Percentiles rank a stretch among this genome's conserved stretches.
Evolutionary conservation across 35 echinoderm and acorn worm genomes (phyloP).

Genomic region (Acanthaster planci): DNA sequence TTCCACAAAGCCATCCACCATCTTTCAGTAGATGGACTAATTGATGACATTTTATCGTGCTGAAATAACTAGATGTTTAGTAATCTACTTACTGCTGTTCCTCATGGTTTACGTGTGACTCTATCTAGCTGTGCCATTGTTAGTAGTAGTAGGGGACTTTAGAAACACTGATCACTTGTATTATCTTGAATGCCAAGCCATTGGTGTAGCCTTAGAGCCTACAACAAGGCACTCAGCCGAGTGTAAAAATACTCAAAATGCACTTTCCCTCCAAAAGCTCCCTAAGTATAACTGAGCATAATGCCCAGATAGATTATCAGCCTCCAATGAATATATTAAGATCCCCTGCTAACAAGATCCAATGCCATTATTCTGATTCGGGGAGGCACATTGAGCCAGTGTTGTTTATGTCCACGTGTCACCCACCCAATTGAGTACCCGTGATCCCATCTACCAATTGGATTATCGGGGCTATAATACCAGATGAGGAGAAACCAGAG

Average conservation of each 20-base stretch:
- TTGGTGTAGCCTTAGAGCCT: neutral
- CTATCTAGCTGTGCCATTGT: no score
- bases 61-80: no score
- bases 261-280: neutral
- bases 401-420: constrained; percentile 28
- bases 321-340: constrained; percentile 24
- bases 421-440: constrained; percentile 17
- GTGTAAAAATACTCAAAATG: constrained; percentile 19
- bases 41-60: no score
- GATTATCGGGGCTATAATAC: constrained; percentile 3
- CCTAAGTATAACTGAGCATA: neutral
- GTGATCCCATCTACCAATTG: constrained; percentile 22
- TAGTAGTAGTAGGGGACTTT: no score
- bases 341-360: constrained; percentile 21
- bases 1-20: no score
- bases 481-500: neutral
- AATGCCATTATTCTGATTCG: constrained; percentile 19
- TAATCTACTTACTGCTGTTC: no score
- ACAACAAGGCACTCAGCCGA: neutral
- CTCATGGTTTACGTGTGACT: no score
- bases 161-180: neutral
- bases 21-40: no score
- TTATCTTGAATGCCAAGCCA: constrained; percentile 1
- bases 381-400: constrained; percentile 20
- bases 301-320: neutral